A percentile compares a stretch with the other conserved stretches of the same genome.
Evolutionary conservation across 1,140 invertebrate genomes (phyloP).

Genomic region (Drosophila tsacasi): DNA sequence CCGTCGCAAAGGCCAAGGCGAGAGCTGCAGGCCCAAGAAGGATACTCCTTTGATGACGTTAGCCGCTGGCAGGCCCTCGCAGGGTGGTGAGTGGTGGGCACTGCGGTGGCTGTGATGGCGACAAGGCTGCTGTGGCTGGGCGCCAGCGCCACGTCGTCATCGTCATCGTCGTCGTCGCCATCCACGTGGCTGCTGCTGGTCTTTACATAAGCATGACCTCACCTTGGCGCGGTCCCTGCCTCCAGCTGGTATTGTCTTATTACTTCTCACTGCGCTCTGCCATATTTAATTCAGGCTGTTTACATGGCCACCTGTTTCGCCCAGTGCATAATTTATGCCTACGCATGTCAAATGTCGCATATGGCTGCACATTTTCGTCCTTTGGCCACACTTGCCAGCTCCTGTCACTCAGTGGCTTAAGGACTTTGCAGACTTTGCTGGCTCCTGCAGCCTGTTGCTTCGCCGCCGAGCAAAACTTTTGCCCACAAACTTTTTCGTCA

Average conservation of each 20-base stretch:
- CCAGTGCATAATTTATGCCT: slow-evolving; percentile 59
- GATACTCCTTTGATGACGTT: slow-evolving; percentile 56
- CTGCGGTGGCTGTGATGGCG: slow-evolving; percentile 9
- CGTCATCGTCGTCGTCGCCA: slow-evolving; percentile 43
- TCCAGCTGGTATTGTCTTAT: slow-evolving; percentile 11
- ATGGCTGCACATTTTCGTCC: slow-evolving; percentile 39
- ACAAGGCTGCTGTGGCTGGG: slow-evolving; percentile 51
- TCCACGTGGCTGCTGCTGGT: slow-evolving; percentile 39
- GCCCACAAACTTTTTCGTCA: slow-evolving; percentile 41
- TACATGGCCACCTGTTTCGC: slow-evolving; percentile 38
- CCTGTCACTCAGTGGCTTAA: slow-evolving; percentile 57
- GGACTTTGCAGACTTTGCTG: slow-evolving; percentile 37
- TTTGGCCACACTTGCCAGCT: slow-evolving; percentile 29
- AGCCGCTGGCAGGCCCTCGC: slow-evolving; percentile 21
- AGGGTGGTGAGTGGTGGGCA: slow-evolving; percentile 13
- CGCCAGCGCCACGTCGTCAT: slow-evolving; percentile 41
- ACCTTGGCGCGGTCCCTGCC: slow-evolving; percentile 33
- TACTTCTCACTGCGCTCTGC: slow-evolving; percentile 15
- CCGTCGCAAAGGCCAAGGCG: slow-evolving; percentile 54
- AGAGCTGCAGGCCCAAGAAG: slow-evolving; percentile 48
- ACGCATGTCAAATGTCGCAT: slow-evolving; percentile 56
- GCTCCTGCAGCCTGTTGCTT: slow-evolving; percentile 52
- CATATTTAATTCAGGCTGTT: slow-evolving; percentile 22
- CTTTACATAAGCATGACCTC: slow-evolving; percentile 64
- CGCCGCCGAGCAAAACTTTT: slow-evolving; percentile 26